Base-by-base conservation (phyloP, 2,113 vertebrate genomes). In the Steatornis caripensis region DNA sequence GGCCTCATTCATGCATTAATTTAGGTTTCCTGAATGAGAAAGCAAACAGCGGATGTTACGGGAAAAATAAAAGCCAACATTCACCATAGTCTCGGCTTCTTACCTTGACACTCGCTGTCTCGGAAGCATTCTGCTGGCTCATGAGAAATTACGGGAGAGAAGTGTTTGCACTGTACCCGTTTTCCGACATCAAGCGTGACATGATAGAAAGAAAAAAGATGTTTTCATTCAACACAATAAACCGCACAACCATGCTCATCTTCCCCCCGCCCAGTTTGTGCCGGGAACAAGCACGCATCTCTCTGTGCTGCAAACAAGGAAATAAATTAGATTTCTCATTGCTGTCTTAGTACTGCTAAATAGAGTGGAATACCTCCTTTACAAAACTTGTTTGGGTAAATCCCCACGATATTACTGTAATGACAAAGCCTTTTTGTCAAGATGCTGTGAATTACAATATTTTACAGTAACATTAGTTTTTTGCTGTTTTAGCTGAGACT, bases 231-330 rank as follows among this genome's bases (percentile, higher is more conserved):
- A 68, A 7, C 10, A 8, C 6, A 17, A 24, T 22, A 22, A 89
- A 83, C 1, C 0, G 1, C 11, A 14, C 5, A 12, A 27, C 3
- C 13, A 2, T 30, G 34, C 72, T 20, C 11, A 9, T 45, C 18
- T 60, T 15, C 14, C 13, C n/a, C n/a, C n/a, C n/a, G n/a, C 10
- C 16, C 22, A 16, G 17, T 30, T 26, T 26, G 17, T 57, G 20
- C 83, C 12, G 34, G 39, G 39, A 90, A 72, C 10, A 30, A 27
- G 15, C 4, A 39, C n/a, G n/a, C n/a, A n/a, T n/a, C 4, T 12
- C 20, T 51, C 11, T n/a, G 12, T 24, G 34, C 37, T 46, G 22
- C 16, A 22, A 55, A 81, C 45, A 53, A 84, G 89, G 84, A 91
- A 91, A 74, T 24, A 34, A 41, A 61, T 24, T 0, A 1, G 23